These are phyloP conservation scores for Cryptocephalus moraei DNA, from an alignment of 2,888 invertebrate species.

Conservation along the genomic window DNA sequence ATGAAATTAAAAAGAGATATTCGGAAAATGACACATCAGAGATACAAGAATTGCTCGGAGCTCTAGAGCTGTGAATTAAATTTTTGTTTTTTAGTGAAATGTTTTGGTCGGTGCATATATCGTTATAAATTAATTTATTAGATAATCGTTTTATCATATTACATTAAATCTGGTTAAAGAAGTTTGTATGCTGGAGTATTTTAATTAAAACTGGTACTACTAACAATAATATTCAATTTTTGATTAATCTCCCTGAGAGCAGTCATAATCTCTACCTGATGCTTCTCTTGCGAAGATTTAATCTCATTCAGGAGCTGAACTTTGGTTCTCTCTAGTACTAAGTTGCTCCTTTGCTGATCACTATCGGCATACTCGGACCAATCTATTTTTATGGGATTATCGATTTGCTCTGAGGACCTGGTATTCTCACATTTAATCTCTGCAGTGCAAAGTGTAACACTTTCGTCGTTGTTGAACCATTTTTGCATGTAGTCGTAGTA, in stretches of 20 bases:
- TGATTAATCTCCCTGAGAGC: slow-evolving; percentile 8
- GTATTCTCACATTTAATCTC: no score
- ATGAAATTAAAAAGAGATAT: slow-evolving; percentile 53
- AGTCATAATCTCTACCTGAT: slow-evolving; percentile 12
- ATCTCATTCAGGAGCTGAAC: slow-evolving; percentile 14
- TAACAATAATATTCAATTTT: slow-evolving; percentile 2
- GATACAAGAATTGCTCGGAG: slow-evolving; percentile 40
- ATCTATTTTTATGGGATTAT: not conserved
- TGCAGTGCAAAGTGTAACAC: no score
- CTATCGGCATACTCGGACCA: no score
- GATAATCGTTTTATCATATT: no score
- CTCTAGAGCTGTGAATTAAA: slow-evolving; percentile 35
- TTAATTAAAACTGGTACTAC: not conserved
- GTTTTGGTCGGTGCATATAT: not conserved
- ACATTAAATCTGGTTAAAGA: no score
- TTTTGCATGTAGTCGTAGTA: slow-evolving; percentile 22
- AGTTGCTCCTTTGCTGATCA: slow-evolving; percentile 3
- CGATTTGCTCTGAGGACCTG: not conserved
- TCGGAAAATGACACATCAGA: slow-evolving; percentile 34
- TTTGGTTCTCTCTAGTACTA: slow-evolving; percentile 13
- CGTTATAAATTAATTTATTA: not conserved
- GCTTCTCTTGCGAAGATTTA: slow-evolving; percentile 13
- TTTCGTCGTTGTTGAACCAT: slow-evolving; percentile 16
- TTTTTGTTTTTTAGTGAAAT: slow-evolving; percentile 1
- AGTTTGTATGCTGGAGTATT: no score